phyloP scores from a whole-genome alignment of 2,888 invertebrate species.

The Pedicia rivosa region DNA sequence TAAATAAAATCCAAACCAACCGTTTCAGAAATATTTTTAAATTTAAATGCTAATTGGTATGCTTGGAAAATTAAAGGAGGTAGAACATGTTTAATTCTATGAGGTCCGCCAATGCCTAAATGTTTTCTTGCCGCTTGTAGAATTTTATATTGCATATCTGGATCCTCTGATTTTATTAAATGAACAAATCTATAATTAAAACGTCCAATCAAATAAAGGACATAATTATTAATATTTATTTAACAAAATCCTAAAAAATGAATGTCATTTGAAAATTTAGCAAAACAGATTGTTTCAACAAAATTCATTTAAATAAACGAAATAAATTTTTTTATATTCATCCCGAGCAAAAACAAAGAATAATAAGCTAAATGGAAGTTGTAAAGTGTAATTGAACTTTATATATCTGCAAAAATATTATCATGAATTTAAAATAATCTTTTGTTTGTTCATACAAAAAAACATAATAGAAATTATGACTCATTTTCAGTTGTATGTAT shows the following conservation, averaged over 20 bases:
- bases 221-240: background rate
- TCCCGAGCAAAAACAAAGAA: too few species aligned
- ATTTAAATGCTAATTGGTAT: constrained; percentile 73
- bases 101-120: constrained; percentile 78
- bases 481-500: too few species aligned
- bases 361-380: too few species aligned
- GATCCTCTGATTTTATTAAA: constrained; percentile 59
- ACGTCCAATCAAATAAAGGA: background rate
- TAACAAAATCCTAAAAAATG: background rate
- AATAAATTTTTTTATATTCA: too few species aligned
- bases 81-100: constrained; percentile 75
- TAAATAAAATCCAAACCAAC: constrained; percentile 13
- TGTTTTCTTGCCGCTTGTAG: constrained; percentile 77
- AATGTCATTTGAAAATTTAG: background rate
- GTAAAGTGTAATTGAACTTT: too few species aligned
- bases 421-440: too few species aligned
- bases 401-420: too few species aligned
- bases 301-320: background rate
- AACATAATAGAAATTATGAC: too few species aligned
- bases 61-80: constrained; percentile 93
- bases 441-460: too few species aligned
- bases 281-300: background rate
- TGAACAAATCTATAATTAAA: constrained; percentile 49
- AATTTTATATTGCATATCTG: constrained; percentile 82
- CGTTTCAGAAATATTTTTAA: constrained; percentile 56